Percentiles rank a stretch among this genome's conserved stretches.
phyloP scores from a whole-genome alignment of 2,888 invertebrate species.

The Ennomos fuscantarius region DNA sequence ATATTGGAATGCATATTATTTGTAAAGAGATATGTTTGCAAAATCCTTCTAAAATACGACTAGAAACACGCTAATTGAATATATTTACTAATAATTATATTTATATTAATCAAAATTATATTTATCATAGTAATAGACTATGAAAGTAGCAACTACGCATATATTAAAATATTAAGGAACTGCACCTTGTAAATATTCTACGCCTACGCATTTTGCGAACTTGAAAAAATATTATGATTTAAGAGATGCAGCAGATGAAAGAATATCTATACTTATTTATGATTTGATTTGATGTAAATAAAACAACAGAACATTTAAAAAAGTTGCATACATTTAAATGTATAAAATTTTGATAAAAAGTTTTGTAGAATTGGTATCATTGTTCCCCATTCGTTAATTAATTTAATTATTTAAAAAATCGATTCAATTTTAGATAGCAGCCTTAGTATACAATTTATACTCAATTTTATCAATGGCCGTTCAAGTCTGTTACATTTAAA shows the following conservation, averaged over 20 bases:
- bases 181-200: slow-evolving; percentile 19
- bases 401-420: slow-evolving; percentile 44
- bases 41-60: slow-evolving; percentile 57
- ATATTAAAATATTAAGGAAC: slow-evolving; percentile 33
- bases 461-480: slow-evolving; percentile 46
- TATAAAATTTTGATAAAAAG: slow-evolving; percentile 39
- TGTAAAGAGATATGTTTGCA: slow-evolving; percentile 72
- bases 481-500: slow-evolving; percentile 47
- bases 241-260: slow-evolving; percentile 4
- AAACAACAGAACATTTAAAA: slow-evolving; percentile 39
- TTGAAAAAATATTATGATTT: slow-evolving; percentile 1
- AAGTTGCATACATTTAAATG: slow-evolving; percentile 21
- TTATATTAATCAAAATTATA: slow-evolving; percentile 36
- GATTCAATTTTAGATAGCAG: slow-evolving; percentile 41
- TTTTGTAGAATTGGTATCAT: slow-evolving; percentile 57
- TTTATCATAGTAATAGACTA: slow-evolving; percentile 11
- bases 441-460: slow-evolving; percentile 37
- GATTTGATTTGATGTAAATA: slow-evolving; percentile 11
- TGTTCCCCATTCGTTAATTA: slow-evolving; percentile 74
- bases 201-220: slow-evolving; percentile 1
- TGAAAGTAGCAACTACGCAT: slow-evolving; percentile 30
- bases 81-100: slow-evolving; percentile 41
- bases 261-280: slow-evolving; percentile 4
- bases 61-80: slow-evolving; percentile 57
- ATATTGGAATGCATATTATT: slow-evolving; percentile 78